Conservation (phyloP, 2,113 vertebrate species). For the Gymnocephalus cernua region DNA sequence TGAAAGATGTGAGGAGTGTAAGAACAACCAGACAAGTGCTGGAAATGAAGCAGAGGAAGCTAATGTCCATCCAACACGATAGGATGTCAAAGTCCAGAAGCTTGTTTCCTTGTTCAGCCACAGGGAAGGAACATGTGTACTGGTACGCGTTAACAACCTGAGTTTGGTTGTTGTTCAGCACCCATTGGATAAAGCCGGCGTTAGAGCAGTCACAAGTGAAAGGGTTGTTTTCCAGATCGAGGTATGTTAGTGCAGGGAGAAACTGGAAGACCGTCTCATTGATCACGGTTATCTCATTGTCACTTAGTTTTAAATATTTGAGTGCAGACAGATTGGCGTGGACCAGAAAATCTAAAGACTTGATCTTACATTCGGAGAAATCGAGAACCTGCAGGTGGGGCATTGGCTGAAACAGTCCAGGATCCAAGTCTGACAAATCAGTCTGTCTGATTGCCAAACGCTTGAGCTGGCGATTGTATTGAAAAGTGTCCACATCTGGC, state of each 20-base stretch:
- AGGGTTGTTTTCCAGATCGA: conserved; percentile 71
- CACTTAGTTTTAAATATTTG: conserved; percentile 28
- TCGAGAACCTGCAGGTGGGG: conserved; percentile 53
- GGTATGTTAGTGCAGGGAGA: conserved; percentile 60
- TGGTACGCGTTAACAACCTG: too few species aligned
- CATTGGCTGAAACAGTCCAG: conserved; percentile 59
- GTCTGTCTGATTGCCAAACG: not conserved
- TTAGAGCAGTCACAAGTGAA: conserved; percentile 70
- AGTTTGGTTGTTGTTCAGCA: too few species aligned
- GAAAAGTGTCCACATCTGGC: not conserved
- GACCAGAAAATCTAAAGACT: conserved; percentile 73
- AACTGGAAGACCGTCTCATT: conserved; percentile 55
- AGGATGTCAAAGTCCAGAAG: too few species aligned
- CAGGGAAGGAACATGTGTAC: too few species aligned
- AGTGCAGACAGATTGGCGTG: conserved; percentile 54
- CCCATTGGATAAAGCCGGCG: too few species aligned
- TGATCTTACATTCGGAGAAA: conserved; percentile 38
- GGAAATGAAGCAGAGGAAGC: too few species aligned
- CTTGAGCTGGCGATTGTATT: conserved; percentile 42
- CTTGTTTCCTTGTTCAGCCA: too few species aligned
- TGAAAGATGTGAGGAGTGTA: too few species aligned
- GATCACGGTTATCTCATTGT: conserved; percentile 64
- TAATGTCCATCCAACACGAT: too few species aligned
- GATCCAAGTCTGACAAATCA: conserved; percentile 44
- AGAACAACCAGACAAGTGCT: too few species aligned